Percentiles rank a stretch among this genome's conserved stretches.
Conservation (phyloP, 2,888 invertebrate species). For the Steromphala cineraria region DNA sequence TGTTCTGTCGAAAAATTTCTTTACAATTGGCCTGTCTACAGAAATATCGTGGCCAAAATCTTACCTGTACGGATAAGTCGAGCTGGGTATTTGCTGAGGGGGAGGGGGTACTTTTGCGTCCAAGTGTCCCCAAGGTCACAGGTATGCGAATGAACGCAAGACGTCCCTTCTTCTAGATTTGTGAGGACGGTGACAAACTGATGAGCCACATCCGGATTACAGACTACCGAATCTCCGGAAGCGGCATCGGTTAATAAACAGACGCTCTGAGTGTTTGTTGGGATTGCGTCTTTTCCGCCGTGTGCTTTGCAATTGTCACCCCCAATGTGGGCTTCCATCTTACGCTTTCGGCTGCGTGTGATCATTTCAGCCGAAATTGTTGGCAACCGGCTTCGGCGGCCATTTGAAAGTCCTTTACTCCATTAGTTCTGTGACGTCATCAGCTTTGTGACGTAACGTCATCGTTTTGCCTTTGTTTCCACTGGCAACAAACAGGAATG, state of each 20-base stretch:
- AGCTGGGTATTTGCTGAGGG: constrained; percentile 57
- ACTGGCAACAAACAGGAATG: neutral
- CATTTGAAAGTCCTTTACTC: constrained; percentile 7
- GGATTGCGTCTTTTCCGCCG: constrained; percentile 40
- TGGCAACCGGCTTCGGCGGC: neutral
- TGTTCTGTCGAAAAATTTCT: too few relatives aligned
- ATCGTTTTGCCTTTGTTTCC: neutral
- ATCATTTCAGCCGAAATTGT: constrained; percentile 10
- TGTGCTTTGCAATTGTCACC: constrained; percentile 58
- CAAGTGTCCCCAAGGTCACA: constrained; percentile 69
- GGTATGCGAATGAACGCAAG: constrained; percentile 48
- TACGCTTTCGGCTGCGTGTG: constrained; percentile 54
- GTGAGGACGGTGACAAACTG: constrained; percentile 54
- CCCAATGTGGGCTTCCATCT: constrained; percentile 66
- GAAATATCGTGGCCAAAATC: neutral
- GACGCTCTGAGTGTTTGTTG: constrained; percentile 35
- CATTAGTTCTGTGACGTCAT: constrained; percentile 4
- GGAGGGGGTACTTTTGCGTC: constrained; percentile 61
- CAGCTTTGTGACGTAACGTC: neutral
- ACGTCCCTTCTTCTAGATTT: constrained; percentile 25
- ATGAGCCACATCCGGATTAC: constrained; percentile 39
- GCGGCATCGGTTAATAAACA: constrained; percentile 32
- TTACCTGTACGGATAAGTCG: constrained; percentile 56
- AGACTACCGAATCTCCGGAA: constrained; percentile 36
- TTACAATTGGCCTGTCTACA: too few relatives aligned